A percentile compares a stretch with the other conserved stretches of the same genome.
These are phyloP conservation scores for Reticulitermes speratus DNA, from an alignment of 1,140 invertebrate species.

Conservation along the genomic window DNA sequence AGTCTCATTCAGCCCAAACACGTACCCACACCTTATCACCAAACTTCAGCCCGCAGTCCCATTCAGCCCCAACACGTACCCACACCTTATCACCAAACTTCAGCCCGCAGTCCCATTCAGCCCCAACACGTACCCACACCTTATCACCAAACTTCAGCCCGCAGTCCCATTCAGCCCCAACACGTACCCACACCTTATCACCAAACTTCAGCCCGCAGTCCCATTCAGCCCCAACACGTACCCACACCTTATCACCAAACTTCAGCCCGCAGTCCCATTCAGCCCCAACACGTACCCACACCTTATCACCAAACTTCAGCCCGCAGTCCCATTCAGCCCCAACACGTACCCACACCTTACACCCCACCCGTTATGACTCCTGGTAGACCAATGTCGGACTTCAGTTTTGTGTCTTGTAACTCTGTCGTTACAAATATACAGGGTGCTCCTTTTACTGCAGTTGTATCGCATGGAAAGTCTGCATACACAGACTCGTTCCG, in stretches of 20 bases:
- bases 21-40: too few species aligned
- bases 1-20: background rate
- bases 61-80: background rate
- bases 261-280: background rate
- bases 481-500: too few species aligned
- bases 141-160: background rate
- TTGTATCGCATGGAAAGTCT: too few species aligned
- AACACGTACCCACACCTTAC: background rate
- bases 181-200: background rate
- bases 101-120: background rate
- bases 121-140: background rate
- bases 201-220: background rate
- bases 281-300: background rate
- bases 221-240: background rate
- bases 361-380: too few species aligned
- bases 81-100: too few species aligned
- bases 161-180: background rate
- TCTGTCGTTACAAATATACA: too few species aligned
- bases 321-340: background rate
- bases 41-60: background rate
- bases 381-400: too few species aligned
- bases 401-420: too few species aligned
- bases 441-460: too few species aligned
- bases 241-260: too few species aligned
- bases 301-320: background rate